Base-by-base conservation (phyloP, 2,888 invertebrate species). In the Diplolepis rosae region DNA sequence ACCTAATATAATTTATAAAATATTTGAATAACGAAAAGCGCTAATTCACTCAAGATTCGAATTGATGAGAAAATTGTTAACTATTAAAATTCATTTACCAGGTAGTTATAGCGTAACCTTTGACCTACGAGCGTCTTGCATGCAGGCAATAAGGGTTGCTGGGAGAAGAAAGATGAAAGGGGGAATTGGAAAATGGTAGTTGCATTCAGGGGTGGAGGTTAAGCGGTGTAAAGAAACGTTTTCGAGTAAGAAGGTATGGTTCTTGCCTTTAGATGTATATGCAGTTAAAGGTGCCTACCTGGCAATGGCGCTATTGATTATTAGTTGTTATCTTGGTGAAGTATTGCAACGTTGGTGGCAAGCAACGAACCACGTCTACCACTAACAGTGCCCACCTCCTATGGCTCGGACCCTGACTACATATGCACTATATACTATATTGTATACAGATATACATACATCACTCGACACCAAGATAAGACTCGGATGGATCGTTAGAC, bases 401-500 rank as follows among this genome's bases (percentile, higher is more conserved):
- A 70, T 72, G 66, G 74, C 70, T 75, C 69, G 77, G 77, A 75
- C 77, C 74, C 69, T 28, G 70, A 71, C 35, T 24, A 71, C 77
- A 71, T 72, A 73, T 70, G 75, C 77, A 72, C 66, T 68, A 77
- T 75, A 71, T 74, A 72, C 39, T n/a, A 42, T n/a, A 42, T 42
- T 42, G 6, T 83, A 83, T 84, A 85, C 85, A 84, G 84, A 85
- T 85, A n/a, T 83, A 83, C 84, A 85, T 85, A 84, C 85, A 85
- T 85, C 85, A 85, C 85, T 84, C 84, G 82, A 79, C 82, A 82
- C 82, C 80, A 78, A 86, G 87, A 87, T 87, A 87, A 88, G 85
- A 84, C 83, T 84, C 82, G 83, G 83, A 86, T 86, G 86, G 85
- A 87, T 87, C 84, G 86, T 85, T 87, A 84, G 82, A 83, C 83